Percentiles rank a stretch among this genome's conserved stretches.
These are phyloP conservation scores for Nothobranchius furzeri DNA, from an alignment of 2,113 vertebrate species.

Conservation along the genomic window DNA sequence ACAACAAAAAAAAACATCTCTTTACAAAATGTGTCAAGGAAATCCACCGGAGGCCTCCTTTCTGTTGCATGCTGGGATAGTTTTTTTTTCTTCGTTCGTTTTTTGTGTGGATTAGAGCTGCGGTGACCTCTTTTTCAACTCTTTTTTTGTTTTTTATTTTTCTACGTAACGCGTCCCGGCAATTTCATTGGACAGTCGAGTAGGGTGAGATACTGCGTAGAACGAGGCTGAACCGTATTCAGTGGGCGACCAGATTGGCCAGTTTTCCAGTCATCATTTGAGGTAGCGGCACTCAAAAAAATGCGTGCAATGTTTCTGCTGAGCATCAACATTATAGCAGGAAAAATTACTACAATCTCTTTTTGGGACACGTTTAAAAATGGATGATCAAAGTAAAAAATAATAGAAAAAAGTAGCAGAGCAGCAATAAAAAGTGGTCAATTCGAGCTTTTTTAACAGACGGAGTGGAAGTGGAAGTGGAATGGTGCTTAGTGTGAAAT, in stretches of 20 bases:
- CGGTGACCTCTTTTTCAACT: conserved; percentile 82
- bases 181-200: conserved; percentile 67
- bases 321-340: background rate
- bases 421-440: background rate
- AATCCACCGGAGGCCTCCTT: conserved; percentile 35
- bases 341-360: no score
- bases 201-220: conserved; percentile 64
- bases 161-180: conserved; percentile 61
- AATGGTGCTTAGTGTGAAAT: conserved; percentile 20
- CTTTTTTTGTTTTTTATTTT: conserved; percentile 56
- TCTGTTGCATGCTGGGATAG: conserved; percentile 59
- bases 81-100: conserved; percentile 41
- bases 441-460: conserved; percentile 21
- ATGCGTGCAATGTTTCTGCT: background rate
- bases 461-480: conserved; percentile 10
- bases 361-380: background rate
- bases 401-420: conserved; percentile 10
- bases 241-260: conserved; percentile 18
- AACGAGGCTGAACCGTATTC: conserved; percentile 19
- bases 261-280: conserved; percentile 12
- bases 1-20: conserved; percentile 22
- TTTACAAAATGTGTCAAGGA: conserved; percentile 44
- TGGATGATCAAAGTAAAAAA: conserved; percentile 8
- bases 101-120: conserved; percentile 53
- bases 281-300: background rate